Percentiles rank a stretch among this genome's conserved stretches.
Conservation (phyloP, 1,140 invertebrate genomes). For the Hylyphantes graminicola region DNA sequence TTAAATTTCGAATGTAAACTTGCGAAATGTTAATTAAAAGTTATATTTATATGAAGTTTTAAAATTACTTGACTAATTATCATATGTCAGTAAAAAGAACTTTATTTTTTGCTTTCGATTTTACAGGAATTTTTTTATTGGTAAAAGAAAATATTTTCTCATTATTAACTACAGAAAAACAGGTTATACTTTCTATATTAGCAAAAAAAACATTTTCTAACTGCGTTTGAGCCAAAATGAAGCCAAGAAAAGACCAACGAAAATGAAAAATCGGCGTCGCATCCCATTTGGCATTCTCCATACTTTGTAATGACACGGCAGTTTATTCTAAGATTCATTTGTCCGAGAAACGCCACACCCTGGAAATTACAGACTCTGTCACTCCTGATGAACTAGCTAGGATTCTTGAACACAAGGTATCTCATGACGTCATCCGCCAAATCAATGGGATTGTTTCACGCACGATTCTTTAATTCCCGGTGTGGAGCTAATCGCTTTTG, state of each 20-base stretch:
- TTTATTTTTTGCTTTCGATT: background rate
- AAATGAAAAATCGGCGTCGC: conserved; percentile 7
- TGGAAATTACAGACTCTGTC: conserved; percentile 53
- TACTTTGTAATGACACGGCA: conserved; percentile 43
- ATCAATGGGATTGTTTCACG: conserved; percentile 33
- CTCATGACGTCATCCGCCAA: conserved; percentile 29
- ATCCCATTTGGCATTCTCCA: conserved; percentile 36
- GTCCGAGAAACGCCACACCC: conserved; percentile 38
- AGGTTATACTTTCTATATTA: background rate
- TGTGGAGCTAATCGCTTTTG: conserved; percentile 4
- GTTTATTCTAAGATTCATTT: conserved; percentile 53
- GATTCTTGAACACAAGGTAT: conserved; percentile 43
- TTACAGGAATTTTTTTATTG: too few species aligned
- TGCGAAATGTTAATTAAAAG: background rate
- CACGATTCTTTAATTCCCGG: conserved; percentile 28
- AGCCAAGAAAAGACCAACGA: conserved; percentile 17
- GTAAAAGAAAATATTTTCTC: too few species aligned
- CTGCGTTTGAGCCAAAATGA: background rate
- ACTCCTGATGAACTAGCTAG: conserved; percentile 52
- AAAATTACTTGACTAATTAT: too few species aligned
- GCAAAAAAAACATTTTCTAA: background rate
- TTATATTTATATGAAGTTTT: too few species aligned
- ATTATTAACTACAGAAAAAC: too few species aligned
- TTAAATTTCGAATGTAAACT: too few species aligned
- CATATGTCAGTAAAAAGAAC: background rate